Conservation (phyloP, 2,888 invertebrate genomes). For the Spisula subtruncata region DNA sequence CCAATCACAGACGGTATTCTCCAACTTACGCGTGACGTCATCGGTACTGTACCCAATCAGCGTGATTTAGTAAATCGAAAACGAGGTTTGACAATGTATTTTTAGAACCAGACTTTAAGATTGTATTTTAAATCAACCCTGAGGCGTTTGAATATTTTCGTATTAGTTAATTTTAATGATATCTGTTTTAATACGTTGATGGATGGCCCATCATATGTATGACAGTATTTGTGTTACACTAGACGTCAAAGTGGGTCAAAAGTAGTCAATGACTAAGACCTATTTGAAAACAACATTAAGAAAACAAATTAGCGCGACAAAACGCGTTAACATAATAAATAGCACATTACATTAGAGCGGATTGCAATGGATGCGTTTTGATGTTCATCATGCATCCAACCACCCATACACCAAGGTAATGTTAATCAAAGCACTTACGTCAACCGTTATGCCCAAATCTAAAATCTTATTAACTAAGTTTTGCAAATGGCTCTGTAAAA, state of each 20-base stretch:
- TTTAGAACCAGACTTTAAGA: conserved; percentile 20
- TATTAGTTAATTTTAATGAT: conserved; percentile 29
- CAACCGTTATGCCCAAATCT: too few species aligned
- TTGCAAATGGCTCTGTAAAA: too few species aligned
- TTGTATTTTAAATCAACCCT: conserved; percentile 13
- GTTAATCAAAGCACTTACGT: too few species aligned
- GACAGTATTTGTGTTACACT: conserved; percentile 14
- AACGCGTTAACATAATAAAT: too few species aligned
- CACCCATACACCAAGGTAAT: too few species aligned
- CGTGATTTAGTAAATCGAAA: background rate
- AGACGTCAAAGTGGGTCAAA: conserved; percentile 19
- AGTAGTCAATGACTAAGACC: conserved; percentile 32
- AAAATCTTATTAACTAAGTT: too few species aligned
- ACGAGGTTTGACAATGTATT: conserved; percentile 13
- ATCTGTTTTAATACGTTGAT: conserved; percentile 18
- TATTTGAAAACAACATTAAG: background rate
- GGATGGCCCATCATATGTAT: conserved; percentile 1
- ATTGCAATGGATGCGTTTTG: too few species aligned
- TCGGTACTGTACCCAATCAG: background rate
- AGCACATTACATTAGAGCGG: too few species aligned
- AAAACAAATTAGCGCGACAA: too few species aligned
- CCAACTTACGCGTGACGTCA: conserved; percentile 29
- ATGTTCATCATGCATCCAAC: too few species aligned
- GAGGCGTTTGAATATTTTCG: conserved; percentile 24
- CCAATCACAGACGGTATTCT: conserved; percentile 12